Conservation (phyloP, 1,140 invertebrate genomes). For the Vanessa tameamea region DNA sequence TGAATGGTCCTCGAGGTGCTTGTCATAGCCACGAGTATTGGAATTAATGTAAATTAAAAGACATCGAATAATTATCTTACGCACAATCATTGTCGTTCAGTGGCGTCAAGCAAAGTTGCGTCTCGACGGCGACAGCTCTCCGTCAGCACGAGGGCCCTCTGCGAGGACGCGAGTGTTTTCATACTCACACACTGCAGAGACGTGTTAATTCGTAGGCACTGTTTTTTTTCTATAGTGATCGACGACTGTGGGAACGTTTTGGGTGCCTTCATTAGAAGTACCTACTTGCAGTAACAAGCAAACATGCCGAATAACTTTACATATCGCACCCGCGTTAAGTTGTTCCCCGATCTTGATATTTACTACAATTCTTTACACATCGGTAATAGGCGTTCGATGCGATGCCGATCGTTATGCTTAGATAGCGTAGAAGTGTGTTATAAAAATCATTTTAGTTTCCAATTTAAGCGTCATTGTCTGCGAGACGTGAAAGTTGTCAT, state of each 20-base stretch:
- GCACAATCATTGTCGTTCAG: constrained; percentile 49
- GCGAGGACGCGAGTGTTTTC: constrained; percentile 72
- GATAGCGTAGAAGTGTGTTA: constrained; percentile 54
- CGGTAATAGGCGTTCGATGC: constrained; percentile 21
- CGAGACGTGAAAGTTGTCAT: constrained; percentile 74
- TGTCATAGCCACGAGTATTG: constrained; percentile 50
- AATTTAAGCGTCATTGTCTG: constrained; percentile 76
- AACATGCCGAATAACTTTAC: constrained; percentile 68
- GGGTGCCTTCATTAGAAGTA: constrained; percentile 74
- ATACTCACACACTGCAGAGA: constrained; percentile 74
- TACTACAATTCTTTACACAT: constrained; percentile 56
- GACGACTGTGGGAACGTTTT: constrained; percentile 78
- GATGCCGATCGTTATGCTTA: constrained; percentile 51
- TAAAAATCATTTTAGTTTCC: constrained; percentile 76
- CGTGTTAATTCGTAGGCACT: constrained; percentile 80
- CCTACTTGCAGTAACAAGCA: constrained; percentile 71
- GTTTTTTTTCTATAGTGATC: constrained; percentile 76
- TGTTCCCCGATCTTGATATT: constrained; percentile 61
- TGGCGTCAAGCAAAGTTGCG: constrained; percentile 48
- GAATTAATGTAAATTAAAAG: constrained; percentile 77
- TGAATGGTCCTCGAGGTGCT: constrained; percentile 51
- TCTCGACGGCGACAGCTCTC: constrained; percentile 63
- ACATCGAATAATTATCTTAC: constrained; percentile 69
- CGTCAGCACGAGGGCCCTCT: constrained; percentile 72
- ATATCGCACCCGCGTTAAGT: constrained; percentile 73